Conservation (phyloP, 2,797 vertebrate species). For the Malacoctenus gilli region DNA sequence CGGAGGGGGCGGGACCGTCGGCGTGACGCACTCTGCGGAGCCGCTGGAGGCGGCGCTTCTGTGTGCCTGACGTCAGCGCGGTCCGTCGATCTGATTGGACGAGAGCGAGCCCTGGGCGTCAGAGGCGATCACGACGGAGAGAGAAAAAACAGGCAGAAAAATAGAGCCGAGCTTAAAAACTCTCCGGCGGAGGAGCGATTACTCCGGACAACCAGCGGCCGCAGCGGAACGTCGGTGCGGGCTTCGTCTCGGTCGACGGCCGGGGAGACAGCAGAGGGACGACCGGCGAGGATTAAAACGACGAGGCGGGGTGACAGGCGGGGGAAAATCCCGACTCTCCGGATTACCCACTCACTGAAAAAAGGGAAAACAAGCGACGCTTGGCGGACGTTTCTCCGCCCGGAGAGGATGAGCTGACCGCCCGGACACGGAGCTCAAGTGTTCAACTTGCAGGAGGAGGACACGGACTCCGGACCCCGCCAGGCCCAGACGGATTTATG, state of each 20-base stretch:
- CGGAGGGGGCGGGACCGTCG: neutral
- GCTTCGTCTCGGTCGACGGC: constrained; percentile 14
- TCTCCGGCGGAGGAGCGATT: constrained; percentile 28
- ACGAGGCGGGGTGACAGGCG: constrained; percentile 33
- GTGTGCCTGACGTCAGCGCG: constrained; percentile 40
- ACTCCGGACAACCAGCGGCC: constrained; percentile 6
- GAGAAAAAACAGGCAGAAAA: constrained; percentile 20
- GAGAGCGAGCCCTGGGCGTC: constrained; percentile 39
- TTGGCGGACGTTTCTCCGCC: constrained; percentile 36
- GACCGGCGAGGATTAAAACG: constrained; percentile 45
- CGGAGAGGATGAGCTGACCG: constrained; percentile 61
- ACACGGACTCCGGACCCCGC: constrained; percentile 1
- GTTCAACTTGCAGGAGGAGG: too few relatives aligned
- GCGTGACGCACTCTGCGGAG: constrained; percentile 70
- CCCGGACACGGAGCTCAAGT: neutral
- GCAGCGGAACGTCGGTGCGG: neutral
- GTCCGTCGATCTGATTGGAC: constrained; percentile 59
- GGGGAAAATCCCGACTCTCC: constrained; percentile 43
- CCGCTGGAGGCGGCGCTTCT: constrained; percentile 51
- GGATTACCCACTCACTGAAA: constrained; percentile 59
- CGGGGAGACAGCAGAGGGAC: neutral
- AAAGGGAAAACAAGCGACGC: constrained; percentile 65
- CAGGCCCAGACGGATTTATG: constrained; percentile 33
- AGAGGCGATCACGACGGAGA: constrained; percentile 36
- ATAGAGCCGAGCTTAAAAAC: constrained; percentile 41